Evolutionary conservation across 2,797 vertebrate genomes (phyloP).

Genomic region (Acanthopagrus latus): DNA sequence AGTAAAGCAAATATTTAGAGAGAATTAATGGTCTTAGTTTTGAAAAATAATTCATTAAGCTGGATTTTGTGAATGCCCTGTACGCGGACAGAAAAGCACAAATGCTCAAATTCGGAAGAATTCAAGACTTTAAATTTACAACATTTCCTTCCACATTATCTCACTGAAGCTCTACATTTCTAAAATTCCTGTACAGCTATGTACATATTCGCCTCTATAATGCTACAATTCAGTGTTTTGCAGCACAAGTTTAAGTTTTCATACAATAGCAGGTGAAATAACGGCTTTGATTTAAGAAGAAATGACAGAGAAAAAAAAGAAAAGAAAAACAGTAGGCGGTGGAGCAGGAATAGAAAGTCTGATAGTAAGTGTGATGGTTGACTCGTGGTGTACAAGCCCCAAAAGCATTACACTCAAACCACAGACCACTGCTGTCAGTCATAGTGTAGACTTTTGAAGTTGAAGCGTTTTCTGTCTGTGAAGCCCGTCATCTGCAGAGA

Average conservation of each 20-base stretch:
- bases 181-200: not conserved
- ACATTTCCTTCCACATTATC: not conserved
- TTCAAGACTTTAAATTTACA: not conserved
- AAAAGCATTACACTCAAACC: conserved; percentile 14
- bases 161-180: conserved; percentile 8
- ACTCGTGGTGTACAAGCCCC: not conserved
- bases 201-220: not conserved
- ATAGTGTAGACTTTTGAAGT: conserved; percentile 93
- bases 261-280: not conserved
- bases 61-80: not conserved
- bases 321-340: too few relatives aligned
- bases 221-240: not conserved
- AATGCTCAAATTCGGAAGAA: not conserved
- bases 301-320: not conserved
- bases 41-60: not conserved
- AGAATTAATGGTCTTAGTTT: not conserved
- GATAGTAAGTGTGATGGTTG: not conserved
- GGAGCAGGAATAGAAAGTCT: not conserved
- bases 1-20: not conserved
- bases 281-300: not conserved
- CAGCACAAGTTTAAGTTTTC: not conserved
- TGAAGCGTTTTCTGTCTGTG: conserved; percentile 93
- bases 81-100: conserved; percentile 13
- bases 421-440: conserved; percentile 84
- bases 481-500: conserved; percentile 89